A percentile compares a stretch with the other conserved stretches of the same genome.
Evolutionary conservation across 2,797 vertebrate genomes (phyloP).

Genomic region (Parotocinclus haroldoi): DNA sequence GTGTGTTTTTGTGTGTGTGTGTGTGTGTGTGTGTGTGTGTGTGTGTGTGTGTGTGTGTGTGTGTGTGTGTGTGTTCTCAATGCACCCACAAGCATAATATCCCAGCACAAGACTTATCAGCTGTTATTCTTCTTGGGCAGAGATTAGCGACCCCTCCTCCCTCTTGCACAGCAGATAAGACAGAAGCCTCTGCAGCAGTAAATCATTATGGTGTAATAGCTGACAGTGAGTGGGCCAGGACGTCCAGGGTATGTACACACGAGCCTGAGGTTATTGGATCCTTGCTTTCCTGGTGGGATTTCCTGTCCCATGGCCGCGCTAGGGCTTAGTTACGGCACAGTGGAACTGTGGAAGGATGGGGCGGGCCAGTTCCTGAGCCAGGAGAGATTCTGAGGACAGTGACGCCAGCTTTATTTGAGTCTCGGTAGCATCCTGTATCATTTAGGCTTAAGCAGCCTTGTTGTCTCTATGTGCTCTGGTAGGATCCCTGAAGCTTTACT

Average conservation of each 20-base stretch:
- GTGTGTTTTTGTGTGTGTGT: no score
- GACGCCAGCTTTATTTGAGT: slow-evolving; percentile 20
- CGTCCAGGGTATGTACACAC: slow-evolving; percentile 4
- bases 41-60: no score
- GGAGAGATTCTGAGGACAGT: slow-evolving; percentile 1
- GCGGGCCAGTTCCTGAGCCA: neutral
- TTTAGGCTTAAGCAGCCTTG: neutral
- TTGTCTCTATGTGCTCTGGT: slow-evolving; percentile 10
- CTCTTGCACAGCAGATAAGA: slow-evolving; percentile 47
- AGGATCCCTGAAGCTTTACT: neutral
- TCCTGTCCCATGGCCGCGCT: slow-evolving; percentile 33
- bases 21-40: no score
- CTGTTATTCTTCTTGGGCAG: slow-evolving; percentile 45
- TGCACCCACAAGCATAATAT: slow-evolving; percentile 21
- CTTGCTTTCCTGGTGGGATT: slow-evolving; percentile 32
- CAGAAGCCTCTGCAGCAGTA: slow-evolving; percentile 39
- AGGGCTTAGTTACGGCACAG: slow-evolving; percentile 30
- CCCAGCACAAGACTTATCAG: slow-evolving; percentile 43
- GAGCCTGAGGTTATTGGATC: slow-evolving; percentile 36
- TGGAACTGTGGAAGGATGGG: slow-evolving; percentile 15
- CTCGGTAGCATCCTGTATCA: neutral
- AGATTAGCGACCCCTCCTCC: slow-evolving; percentile 47
- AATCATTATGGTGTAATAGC: slow-evolving; percentile 51
- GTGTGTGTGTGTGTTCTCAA: slow-evolving; percentile 13
- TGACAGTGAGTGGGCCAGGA: slow-evolving; percentile 19